Percentiles rank a stretch among this genome's conserved stretches.
phyloP scores from a whole-genome alignment of 2,888 invertebrate species.

The Lamellibrachia columna region DNA sequence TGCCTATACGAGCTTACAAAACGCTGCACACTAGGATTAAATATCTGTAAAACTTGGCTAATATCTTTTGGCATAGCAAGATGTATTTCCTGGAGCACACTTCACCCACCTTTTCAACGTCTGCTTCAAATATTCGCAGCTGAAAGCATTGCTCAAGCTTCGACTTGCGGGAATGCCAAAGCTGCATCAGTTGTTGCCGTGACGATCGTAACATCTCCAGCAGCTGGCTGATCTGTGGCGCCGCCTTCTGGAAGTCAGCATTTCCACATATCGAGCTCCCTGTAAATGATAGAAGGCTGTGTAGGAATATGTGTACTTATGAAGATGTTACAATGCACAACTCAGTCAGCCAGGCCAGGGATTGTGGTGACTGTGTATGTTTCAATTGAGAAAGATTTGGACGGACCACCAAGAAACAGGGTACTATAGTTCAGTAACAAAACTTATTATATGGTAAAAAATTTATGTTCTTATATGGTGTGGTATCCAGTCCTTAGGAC shows the following conservation, averaged over 20 bases:
- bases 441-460: no score
- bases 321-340: no score
- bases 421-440: no score
- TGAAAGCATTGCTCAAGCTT: constrained; percentile 66
- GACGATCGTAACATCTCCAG: constrained; percentile 75
- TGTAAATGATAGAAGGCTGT: background rate
- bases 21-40: no score
- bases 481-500: no score
- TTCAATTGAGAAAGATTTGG: no score
- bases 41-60: background rate
- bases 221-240: constrained; percentile 62
- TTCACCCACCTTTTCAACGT: constrained; percentile 60
- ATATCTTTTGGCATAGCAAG: background rate
- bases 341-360: no score
- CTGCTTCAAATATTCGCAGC: constrained; percentile 64
- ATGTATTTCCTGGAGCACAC: background rate
- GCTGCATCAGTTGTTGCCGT: constrained; percentile 82
- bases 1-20: no score
- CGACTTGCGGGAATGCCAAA: constrained; percentile 79
- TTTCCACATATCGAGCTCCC: constrained; percentile 68
- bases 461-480: no score
- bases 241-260: constrained; percentile 72
- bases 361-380: no score
- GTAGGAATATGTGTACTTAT: background rate
- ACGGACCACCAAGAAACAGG: no score